Conservation (phyloP, 2,113 vertebrate species). For the Paramisgurnus dabryanus region DNA sequence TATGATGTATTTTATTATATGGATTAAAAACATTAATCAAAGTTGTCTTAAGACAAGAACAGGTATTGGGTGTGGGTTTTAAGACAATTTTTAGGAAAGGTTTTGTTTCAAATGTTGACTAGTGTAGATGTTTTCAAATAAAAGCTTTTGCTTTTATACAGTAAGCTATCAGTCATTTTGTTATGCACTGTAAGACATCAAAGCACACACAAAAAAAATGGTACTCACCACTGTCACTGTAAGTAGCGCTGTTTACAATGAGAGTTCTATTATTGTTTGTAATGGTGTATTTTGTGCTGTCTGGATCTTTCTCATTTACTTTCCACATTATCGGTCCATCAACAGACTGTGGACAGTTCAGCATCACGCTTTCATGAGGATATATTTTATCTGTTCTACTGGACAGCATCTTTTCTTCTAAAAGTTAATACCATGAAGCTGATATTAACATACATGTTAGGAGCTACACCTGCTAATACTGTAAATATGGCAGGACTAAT, state of each 20-base stretch:
- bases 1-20: no score
- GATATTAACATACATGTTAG: neutral
- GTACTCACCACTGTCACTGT: conserved; percentile 61
- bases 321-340: conserved; percentile 48
- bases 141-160: no score
- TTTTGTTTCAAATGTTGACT: no score
- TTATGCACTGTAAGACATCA: neutral
- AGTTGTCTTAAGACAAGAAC: no score
- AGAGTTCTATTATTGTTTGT: neutral
- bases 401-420: neutral
- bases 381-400: neutral
- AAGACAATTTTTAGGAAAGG: no score
- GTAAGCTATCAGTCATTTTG: neutral
- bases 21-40: no score
- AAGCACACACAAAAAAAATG: neutral
- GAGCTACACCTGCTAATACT: neutral
- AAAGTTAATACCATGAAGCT: neutral
- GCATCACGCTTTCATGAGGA: conserved; percentile 28
- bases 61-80: no score
- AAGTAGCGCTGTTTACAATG: conserved; percentile 29
- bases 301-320: conserved; percentile 31
- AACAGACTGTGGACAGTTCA: conserved; percentile 15
- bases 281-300: neutral
- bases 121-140: no score
- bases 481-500: neutral